Evolutionary conservation across 2,797 vertebrate genomes (phyloP).

Genomic region (Coilia nasus): DNA sequence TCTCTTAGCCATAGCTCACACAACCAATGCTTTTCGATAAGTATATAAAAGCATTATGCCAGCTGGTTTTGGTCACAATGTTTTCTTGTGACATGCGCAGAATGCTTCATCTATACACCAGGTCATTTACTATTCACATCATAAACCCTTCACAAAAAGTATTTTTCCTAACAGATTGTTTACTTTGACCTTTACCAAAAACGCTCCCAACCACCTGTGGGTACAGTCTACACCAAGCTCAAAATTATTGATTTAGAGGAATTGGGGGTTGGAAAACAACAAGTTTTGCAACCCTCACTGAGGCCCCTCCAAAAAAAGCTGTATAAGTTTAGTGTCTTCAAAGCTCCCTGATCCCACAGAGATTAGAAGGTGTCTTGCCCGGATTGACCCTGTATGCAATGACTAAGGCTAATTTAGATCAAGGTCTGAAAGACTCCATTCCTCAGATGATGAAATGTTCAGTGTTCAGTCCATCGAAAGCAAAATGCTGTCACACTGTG

Average conservation of each 20-base stretch:
- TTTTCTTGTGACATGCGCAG: background rate
- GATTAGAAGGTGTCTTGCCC: background rate
- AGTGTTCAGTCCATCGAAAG: conserved; percentile 31
- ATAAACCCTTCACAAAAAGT: background rate
- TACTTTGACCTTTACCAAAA: conserved; percentile 22
- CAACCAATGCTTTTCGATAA: too few relatives aligned
- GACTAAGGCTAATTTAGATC: conserved; percentile 20
- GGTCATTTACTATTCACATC: background rate
- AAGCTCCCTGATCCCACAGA: background rate
- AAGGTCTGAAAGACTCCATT: conserved; percentile 15
- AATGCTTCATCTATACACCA: background rate
- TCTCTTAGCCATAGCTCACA: background rate
- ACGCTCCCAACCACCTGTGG: background rate
- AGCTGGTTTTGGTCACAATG: background rate
- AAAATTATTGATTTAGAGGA: background rate
- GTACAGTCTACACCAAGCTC: conserved; percentile 1
- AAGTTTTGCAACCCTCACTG: background rate
- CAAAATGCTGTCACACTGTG: conserved; percentile 19
- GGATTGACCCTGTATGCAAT: background rate
- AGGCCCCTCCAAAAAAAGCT: background rate
- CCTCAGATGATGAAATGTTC: conserved; percentile 25
- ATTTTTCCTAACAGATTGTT: background rate
- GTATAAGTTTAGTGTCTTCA: background rate
- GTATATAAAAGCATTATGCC: too few relatives aligned
- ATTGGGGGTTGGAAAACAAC: background rate